phyloP scores from a whole-genome alignment of 2,888 invertebrate genomes.

The Alitta virens region DNA sequence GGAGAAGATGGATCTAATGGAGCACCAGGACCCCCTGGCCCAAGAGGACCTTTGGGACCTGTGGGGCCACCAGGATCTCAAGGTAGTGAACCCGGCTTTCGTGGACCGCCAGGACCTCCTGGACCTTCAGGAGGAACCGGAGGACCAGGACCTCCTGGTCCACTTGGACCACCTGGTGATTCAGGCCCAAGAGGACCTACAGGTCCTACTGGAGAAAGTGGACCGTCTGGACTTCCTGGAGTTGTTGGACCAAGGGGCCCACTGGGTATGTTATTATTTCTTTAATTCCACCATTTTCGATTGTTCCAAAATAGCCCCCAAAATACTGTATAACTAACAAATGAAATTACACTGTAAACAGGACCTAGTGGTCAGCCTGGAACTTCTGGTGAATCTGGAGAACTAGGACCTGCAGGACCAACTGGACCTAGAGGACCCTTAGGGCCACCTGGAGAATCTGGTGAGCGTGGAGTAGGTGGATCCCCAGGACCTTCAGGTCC shows the following conservation, averaged over 20 bases:
- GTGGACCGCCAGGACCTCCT: background rate
- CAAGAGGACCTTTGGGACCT: conserved; percentile 1
- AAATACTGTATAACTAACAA: no score
- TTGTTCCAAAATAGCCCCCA: no score
- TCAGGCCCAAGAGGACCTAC: background rate
- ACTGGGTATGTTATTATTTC: no score
- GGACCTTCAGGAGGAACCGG: background rate
- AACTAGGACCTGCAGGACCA: conserved; percentile 4
- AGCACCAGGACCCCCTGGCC: conserved; percentile 11
- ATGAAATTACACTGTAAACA: no score
- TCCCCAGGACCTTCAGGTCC: conserved; percentile 1
- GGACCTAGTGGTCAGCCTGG: conserved; percentile 20
- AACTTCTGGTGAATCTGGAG: conserved; percentile 1
- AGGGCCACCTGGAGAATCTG: conserved; percentile 16
- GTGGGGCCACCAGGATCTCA: conserved; percentile 1
- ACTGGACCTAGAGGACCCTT: conserved; percentile 13
- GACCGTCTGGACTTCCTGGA: conserved; percentile 20
- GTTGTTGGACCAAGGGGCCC: no score
- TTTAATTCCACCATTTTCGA: no score
- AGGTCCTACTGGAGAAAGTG: conserved; percentile 4
- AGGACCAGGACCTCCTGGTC: background rate
- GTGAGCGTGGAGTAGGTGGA: conserved; percentile 14
- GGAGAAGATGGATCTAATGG: conserved; percentile 12
- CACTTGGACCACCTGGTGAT: background rate
- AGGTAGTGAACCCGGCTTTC: no score